Base-by-base conservation (phyloP, 2,113 vertebrate species). In the Merops nubicus region DNA sequence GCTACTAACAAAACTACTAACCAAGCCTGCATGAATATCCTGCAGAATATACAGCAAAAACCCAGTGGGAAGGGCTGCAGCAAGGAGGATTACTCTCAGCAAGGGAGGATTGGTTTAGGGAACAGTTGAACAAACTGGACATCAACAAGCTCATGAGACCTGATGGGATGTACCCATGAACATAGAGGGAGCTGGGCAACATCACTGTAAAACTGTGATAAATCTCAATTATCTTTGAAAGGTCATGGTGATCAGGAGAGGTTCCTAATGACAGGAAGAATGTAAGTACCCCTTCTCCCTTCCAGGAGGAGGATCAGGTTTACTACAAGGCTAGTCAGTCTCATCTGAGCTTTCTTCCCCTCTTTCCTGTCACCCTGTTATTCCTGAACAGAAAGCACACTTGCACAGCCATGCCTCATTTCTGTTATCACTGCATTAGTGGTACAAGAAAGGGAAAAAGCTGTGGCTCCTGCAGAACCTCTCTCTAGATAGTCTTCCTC, bases 351-450 rank as follows among this genome's bases (percentile, higher is more conserved):
- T 12, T 43, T 69, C 29, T 0, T 3, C 6, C 9, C 4, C 15
- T 33, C 48, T 31, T 50, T 28, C 56, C 50, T 7, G 17, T 42
- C 73, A 57, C 23, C 20, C n/a, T 67, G 36, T 45, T 26, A 50
- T 2, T 45, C 48, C 56, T 19, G 2, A 38, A 20, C 45, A 23
- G 53, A 42, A 54, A 28, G 26, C 19, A n/a, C 28, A 8, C 36
- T 16, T 19, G 31, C 54, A 69, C 28, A 28, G 47, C 20, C 38
- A 26, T 7, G 62, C 22, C 70, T 45, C 26, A 5, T 1, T 62
- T 23, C 0, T 29, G 7, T 11, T 11, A 23, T 4, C 36, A 9
- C 43, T 50, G 12, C 25, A 15, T 0, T 3, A 56, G 36, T 0
- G 25, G 53, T 17, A 33, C 28, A 54, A 10, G 21, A 23, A 53